Evolutionary conservation across 2,888 invertebrate genomes (phyloP), one percentile per base, ranked within the genome.

Genomic region (Synanthedon vespiformis): DNA sequence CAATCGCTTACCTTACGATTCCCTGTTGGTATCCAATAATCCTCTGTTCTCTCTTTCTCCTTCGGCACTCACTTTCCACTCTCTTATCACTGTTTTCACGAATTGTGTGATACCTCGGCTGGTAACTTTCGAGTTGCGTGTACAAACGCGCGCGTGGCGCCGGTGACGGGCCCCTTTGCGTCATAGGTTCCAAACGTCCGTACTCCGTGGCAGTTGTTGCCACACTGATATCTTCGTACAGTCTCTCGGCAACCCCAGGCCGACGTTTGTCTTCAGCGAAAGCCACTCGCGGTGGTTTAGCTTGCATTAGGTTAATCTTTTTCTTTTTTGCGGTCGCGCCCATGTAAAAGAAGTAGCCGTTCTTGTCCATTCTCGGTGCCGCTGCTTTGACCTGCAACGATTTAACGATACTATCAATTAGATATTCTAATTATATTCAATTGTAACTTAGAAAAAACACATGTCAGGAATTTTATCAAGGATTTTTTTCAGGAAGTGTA

Each of bases 241-340:
- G 63, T 61, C 82, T 73, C 34, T 80, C 82, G 49, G 78, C 81
- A 51, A 71, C 71, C 71, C 83, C 86, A 51, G 82, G 77, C 55
- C 82, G 68, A 4, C 81, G 79, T 59, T 80, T 81, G 62, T 83
- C 82, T 59, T 84, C 85, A 11, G 67, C 72, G 64, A 85, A 86
- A 54, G 87, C 86, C 56, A 81, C 76, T 63, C 83, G 73, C 57
- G 88, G 88, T 57, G 87, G 82, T 62, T 77, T 79, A 6, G 86
- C 78, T 58, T 87, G 87, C 88, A 88, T 88, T 58, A 88, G 67
- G 64, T 77, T 87, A 60, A 88, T 85, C 68, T 85, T 88, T 71
- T 88, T 88, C 72, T 88, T 88, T 68, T 88, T 88, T n/a, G 88
- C 88, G 4, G 87, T 86, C 2, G 87, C 77, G 8, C 84, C 64